phyloP scores from a whole-genome alignment of 2,888 invertebrate species.

The Ernsta delagoae region DNA sequence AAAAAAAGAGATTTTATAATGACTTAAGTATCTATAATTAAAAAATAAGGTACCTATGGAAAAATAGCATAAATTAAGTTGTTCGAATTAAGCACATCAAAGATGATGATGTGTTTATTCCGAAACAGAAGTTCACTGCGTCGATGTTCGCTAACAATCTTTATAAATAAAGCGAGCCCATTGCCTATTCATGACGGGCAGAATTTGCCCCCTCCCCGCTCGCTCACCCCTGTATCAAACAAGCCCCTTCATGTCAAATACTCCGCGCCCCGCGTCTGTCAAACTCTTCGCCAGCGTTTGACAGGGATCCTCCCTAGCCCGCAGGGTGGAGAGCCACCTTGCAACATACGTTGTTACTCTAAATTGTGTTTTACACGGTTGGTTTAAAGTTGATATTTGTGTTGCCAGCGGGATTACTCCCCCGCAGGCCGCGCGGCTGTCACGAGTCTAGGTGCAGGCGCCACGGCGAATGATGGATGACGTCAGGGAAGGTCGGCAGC shows the following conservation, averaged over 20 bases:
- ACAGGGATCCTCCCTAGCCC: conserved; percentile 82
- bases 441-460: conserved; percentile 83
- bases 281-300: conserved; percentile 85
- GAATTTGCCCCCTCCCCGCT: conserved; percentile 73
- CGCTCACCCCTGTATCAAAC: conserved; percentile 82
- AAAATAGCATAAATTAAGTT: background rate
- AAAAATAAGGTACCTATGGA: too few species aligned
- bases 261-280: conserved; percentile 85
- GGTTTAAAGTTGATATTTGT: conserved; percentile 49
- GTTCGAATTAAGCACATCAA: conserved; percentile 45
- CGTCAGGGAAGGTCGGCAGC: conserved; percentile 84
- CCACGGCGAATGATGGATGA: conserved; percentile 84
- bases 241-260: conserved; percentile 85
- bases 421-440: conserved; percentile 67
- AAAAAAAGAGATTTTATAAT: too few species aligned
- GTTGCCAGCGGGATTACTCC: conserved; percentile 45
- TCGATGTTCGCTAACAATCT: conserved; percentile 75
- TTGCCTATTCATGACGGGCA: conserved; percentile 85
- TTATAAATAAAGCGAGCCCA: conserved; percentile 84
- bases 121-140: conserved; percentile 72
- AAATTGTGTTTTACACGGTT: conserved; percentile 45
- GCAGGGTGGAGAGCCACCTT: conserved; percentile 80
- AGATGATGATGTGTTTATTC: conserved; percentile 72
- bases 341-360: conserved; percentile 39
- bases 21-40: too few species aligned